Conservation (phyloP, 2,113 vertebrate species). For the Rhinolophus ferrumequinum region DNA sequence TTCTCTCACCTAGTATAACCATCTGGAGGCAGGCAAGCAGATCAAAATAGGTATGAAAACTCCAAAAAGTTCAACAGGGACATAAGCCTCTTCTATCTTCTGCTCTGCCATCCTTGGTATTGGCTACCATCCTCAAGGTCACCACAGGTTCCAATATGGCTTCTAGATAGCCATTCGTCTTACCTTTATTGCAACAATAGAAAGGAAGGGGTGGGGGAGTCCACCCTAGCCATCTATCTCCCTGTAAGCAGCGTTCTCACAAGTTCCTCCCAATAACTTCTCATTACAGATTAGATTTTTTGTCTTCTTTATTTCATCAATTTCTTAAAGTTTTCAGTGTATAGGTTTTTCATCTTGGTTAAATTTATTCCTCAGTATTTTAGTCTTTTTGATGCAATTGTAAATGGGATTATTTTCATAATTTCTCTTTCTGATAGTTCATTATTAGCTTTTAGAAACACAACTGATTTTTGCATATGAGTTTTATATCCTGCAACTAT, state of each 20-base stretch:
- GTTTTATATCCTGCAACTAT: background rate
- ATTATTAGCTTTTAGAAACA: background rate
- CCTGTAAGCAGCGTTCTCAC: background rate
- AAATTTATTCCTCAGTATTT: background rate
- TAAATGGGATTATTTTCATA: background rate
- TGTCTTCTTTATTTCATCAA: background rate
- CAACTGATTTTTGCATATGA: background rate
- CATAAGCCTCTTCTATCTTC: background rate
- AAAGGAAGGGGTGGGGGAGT: background rate
- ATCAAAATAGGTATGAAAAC: background rate
- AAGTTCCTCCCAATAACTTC: background rate
- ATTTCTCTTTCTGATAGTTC: background rate
- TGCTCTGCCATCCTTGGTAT: background rate
- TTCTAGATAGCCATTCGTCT: background rate
- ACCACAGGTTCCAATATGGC: background rate
- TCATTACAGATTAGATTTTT: background rate
- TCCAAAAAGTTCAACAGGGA: background rate
- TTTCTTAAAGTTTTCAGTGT: background rate
- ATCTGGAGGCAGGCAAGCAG: background rate
- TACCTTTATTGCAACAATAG: background rate
- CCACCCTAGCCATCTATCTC: background rate
- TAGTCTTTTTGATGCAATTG: background rate
- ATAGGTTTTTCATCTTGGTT: background rate
- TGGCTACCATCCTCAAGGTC: background rate
- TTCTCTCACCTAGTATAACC: background rate